Evolutionary conservation across 2,888 invertebrate species (phyloP).

Genomic region (Lapara coniferarum): DNA sequence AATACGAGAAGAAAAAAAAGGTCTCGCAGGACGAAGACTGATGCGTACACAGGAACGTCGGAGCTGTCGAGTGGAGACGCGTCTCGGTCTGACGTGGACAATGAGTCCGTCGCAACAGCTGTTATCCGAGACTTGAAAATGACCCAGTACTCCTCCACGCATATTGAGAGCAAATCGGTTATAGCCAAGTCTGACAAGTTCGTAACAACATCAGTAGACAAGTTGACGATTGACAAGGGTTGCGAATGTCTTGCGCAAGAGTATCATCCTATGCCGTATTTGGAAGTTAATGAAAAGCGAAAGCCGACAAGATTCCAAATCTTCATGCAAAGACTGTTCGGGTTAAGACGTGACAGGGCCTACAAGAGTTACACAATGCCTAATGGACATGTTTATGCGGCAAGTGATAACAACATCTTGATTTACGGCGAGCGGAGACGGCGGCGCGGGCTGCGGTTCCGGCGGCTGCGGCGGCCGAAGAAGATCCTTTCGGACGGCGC

Average conservation of each 20-base stretch:
- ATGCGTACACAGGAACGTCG: constrained; percentile 64
- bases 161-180: constrained; percentile 43
- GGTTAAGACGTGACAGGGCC: constrained; percentile 52
- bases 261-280: constrained; percentile 45
- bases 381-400: constrained; percentile 55
- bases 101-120: constrained; percentile 48
- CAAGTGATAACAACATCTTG: constrained; percentile 64
- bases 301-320: constrained; percentile 66
- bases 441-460: constrained; percentile 55
- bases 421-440: constrained; percentile 52
- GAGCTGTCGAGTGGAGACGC: constrained; percentile 55
- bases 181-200: constrained; percentile 30
- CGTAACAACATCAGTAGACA: constrained; percentile 30
- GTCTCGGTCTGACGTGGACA: constrained; percentile 34
- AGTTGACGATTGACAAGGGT: constrained; percentile 43
- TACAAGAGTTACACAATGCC: constrained; percentile 43
- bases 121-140: constrained; percentile 58
- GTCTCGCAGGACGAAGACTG: constrained; percentile 66
- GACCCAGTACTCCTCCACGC: constrained; percentile 49
- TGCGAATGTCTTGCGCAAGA: constrained; percentile 45
- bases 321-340: constrained; percentile 67
- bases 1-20: constrained; percentile 50
- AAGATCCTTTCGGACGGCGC: constrained; percentile 63
- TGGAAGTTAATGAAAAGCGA: constrained; percentile 50
- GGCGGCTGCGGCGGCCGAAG: constrained; percentile 58